Evolutionary conservation across 2,113 vertebrate species (phyloP).

Genomic region (Orthonyx spaldingii): DNA sequence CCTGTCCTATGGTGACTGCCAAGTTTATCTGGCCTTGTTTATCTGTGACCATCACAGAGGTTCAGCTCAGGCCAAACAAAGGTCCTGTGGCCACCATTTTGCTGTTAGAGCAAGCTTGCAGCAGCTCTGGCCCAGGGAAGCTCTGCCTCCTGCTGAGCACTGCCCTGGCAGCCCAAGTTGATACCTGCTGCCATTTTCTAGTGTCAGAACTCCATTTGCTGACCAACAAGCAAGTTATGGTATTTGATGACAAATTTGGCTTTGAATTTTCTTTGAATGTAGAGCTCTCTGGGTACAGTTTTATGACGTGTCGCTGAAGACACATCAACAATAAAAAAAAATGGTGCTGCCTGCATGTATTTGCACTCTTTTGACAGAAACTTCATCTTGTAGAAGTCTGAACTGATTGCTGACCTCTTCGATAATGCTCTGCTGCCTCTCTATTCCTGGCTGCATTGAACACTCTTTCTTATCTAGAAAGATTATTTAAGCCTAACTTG

Average conservation of each 20-base stretch:
- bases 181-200: neutral
- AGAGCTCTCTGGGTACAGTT: neutral
- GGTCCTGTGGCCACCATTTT: neutral
- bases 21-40: neutral
- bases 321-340: neutral
- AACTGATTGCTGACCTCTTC: neutral
- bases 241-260: neutral
- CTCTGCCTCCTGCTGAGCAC: accelerated
- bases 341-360: neutral
- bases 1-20: neutral
- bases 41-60: neutral
- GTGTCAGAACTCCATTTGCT: neutral
- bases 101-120: neutral
- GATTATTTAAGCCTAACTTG: neutral
- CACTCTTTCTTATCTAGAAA: neutral
- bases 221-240: neutral
- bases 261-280: neutral
- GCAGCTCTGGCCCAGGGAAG: accelerated
- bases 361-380: neutral
- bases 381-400: neutral
- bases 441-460: neutral
- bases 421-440: neutral
- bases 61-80: neutral
- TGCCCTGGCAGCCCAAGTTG: neutral
- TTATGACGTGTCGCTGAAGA: neutral